Evolutionary conservation across 53 echinoderm and acorn worm genomes (phyloP), one percentile per base, ranked within the genome.

Genomic region (Echinometra lucunter): DNA sequence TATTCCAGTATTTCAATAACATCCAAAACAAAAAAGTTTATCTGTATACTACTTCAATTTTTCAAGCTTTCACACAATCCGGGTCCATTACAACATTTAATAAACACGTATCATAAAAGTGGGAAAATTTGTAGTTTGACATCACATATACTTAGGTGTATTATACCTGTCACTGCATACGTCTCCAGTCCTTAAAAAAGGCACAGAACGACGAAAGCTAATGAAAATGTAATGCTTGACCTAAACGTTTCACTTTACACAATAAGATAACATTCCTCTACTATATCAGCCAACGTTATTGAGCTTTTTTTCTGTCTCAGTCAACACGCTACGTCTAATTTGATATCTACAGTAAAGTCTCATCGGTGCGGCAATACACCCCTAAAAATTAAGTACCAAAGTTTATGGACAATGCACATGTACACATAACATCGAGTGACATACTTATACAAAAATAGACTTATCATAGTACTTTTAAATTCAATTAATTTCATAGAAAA

Each of bases 341-440:
- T 49, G 85, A 45, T 49, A 47, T 85, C 85, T 85, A 85, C 85
- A 40, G 23, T 78, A 42, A 2, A 37, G 47, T n/a, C 28, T 28
- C 28, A 47, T 27, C 28, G 85, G 85, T 47, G 85, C 85, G 8
- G 28, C 85, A n/a, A 49, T 8, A 37, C 85, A 85, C 85, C 85
- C 27, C 78, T 78, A 17, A 18, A 34, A 21, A 49, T 53, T 85
- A 85, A 85, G 85, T 85, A 85, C 85, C 81, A 44, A 85, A 2
- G 3, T 85, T 49, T 49, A 85, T 85, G 85, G 85, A 85, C 85
- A 85, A 85, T 85, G 85, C 85, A 85, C 78, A 85, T 19, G 81
- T 81, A 47, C 45, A 53, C 27, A 47, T 19, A 85, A 47, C 28
- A 49, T 47, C 16, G 21, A 27, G 85, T 85, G 45, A 47, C n/a